Evolutionary conservation across 2,888 invertebrate species (phyloP).

Genomic region (Tetanocera ferruginea): DNA sequence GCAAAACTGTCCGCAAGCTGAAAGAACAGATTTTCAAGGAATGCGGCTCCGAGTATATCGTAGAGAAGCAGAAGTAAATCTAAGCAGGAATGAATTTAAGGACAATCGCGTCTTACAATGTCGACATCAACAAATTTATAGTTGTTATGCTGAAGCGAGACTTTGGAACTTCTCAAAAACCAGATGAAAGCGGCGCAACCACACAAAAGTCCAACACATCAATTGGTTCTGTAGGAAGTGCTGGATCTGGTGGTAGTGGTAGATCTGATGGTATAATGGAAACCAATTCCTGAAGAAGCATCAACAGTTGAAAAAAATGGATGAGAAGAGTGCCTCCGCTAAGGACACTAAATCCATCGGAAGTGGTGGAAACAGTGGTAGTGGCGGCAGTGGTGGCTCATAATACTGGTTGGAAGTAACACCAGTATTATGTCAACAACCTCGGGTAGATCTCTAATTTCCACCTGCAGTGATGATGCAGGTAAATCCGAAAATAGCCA

Average conservation of each 20-base stretch:
- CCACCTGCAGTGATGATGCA: conserved; percentile 26
- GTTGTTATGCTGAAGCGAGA: no score
- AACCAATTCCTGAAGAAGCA: background rate
- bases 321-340: background rate
- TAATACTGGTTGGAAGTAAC: conserved; percentile 5
- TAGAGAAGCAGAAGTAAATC: conserved; percentile 92
- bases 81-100: conserved; percentile 94
- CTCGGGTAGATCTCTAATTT: conserved; percentile 23
- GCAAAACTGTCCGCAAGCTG: conserved; percentile 93
- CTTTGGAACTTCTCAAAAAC: no score
- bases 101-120: conserved; percentile 87
- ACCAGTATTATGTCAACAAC: conserved; percentile 29
- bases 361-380: conserved; percentile 24
- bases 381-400: conserved; percentile 52
- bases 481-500: conserved; percentile 33
- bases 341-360: conserved; percentile 45
- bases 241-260: background rate
- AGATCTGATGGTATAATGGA: background rate
- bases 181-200: conserved; percentile 58
- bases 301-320: background rate
- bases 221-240: background rate
- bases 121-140: no score
- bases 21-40: no score
- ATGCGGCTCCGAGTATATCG: conserved; percentile 90
- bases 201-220: conserved; percentile 7